phyloP scores from a whole-genome alignment of 2,888 invertebrate species.

The Pollenia amentaria region DNA sequence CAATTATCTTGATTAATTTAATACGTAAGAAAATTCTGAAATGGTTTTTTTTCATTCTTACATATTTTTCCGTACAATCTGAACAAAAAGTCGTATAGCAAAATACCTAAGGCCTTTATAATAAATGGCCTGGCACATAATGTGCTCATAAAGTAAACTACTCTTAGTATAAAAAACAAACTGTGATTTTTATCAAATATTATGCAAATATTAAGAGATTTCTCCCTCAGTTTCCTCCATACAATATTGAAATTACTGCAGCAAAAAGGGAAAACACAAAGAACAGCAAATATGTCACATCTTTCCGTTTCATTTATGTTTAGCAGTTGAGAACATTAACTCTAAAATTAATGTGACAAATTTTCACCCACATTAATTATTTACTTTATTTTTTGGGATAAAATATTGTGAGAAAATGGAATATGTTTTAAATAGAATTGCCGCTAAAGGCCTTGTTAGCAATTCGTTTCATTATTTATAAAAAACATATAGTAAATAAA shows the following conservation, averaged over 20 bases:
- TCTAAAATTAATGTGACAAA: conserved; percentile 71
- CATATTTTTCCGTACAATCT: no score
- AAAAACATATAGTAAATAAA: conserved; percentile 30
- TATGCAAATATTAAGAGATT: conserved; percentile 49
- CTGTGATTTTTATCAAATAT: conserved; percentile 60
- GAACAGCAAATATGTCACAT: conserved; percentile 35
- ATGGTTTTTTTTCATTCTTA: no score
- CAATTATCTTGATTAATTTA: no score
- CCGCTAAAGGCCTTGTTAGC: conserved; percentile 25
- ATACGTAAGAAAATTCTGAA: no score
- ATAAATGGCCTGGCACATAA: not conserved
- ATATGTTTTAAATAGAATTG: not conserved
- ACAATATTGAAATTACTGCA: not conserved
- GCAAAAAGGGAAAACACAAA: conserved; percentile 25
- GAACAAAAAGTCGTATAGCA: not conserved
- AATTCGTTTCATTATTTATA: not conserved
- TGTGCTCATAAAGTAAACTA: not conserved
- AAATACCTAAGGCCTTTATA: not conserved
- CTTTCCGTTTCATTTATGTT: conserved; percentile 35
- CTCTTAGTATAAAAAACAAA: not conserved
- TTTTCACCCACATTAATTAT: conserved; percentile 69
- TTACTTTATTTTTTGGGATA: not conserved
- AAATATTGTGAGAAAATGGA: conserved; percentile 39
- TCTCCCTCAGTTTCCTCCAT: conserved; percentile 24
- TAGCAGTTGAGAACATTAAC: conserved; percentile 36